A percentile compares a stretch with the other conserved stretches of the same genome.
phyloP scores from a whole-genome alignment of 2,888 invertebrate species.

The Pachliopta kotzebuea region DNA sequence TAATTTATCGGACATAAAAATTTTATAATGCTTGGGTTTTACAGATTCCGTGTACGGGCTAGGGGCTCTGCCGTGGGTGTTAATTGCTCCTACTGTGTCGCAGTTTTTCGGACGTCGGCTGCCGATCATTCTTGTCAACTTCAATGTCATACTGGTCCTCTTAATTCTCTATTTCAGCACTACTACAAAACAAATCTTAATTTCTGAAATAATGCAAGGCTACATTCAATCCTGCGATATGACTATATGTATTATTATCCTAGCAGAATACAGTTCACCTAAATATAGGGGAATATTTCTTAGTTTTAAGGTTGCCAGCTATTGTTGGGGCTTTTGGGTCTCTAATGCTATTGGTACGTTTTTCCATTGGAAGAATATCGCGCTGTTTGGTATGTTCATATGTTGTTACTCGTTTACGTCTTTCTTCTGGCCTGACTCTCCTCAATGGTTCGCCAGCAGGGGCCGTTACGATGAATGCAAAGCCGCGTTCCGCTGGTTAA shows the following conservation, averaged over 20 bases:
- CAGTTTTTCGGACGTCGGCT: constrained; percentile 40
- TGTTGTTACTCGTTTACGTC: constrained; percentile 31
- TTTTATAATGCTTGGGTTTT: constrained; percentile 13
- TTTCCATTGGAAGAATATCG: constrained; percentile 34
- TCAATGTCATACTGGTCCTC: constrained; percentile 39
- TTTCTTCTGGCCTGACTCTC: constrained; percentile 33
- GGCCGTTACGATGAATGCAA: constrained; percentile 32
- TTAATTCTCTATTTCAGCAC: constrained; percentile 47
- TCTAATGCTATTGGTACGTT: constrained; percentile 52
- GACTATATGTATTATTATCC: constrained; percentile 35
- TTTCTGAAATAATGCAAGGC: constrained; percentile 48
- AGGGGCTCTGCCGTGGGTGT: constrained; percentile 39
- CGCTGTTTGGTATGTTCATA: constrained; percentile 34
- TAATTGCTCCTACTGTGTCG: constrained; percentile 35
- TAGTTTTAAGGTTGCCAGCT: constrained; percentile 49
- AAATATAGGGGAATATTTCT: constrained; percentile 50
- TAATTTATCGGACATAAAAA: too few relatives aligned
- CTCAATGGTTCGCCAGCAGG: constrained; percentile 34
- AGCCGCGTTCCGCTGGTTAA: constrained; percentile 33
- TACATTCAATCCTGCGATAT: constrained; percentile 8
- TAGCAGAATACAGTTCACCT: constrained; percentile 50
- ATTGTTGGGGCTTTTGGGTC: constrained; percentile 54
- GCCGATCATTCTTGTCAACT: constrained; percentile 31
- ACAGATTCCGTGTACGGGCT: constrained; percentile 35
- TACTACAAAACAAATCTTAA: constrained; percentile 42